Evolutionary conservation across 2,888 invertebrate genomes (phyloP), one percentile per base, ranked within the genome.

Genomic region (Glyphotaelius pellucidus): DNA sequence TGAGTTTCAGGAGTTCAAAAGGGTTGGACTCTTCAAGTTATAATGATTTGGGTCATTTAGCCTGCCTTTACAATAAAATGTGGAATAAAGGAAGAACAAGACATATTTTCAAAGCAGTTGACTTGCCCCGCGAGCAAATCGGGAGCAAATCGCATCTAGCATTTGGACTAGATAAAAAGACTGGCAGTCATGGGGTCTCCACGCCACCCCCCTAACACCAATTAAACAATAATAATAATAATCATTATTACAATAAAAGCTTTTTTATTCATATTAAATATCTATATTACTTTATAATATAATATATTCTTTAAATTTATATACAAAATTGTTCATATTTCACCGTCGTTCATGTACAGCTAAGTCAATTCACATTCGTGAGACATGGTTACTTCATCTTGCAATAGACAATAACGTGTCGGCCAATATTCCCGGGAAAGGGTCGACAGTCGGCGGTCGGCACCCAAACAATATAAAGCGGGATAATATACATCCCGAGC

Each of bases 281-380:
- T 90, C 92, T 92, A 92, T 92, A 88, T 87, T 90, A 86, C 84
- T 90, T 88, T 91, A 90, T 84, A 87, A 90, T 84, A 87, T 88
- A 91, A 90, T 32, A 89, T 89, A 89, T 89, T 80, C 83, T 90
- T 90, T 91, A 91, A 90, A 92, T 90, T 67, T 92, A 92, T 92
- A 87, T 92, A 92, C 90, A 92, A 90, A 92, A 86, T 90, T 92
- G 90, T 92, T 81, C 90, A 80, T 92, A 90, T 80, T 81, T 91
- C 80, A 67, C 80, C 90, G 86, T 80, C 88, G 79, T 89, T 38
- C 32, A 89, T 35, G 87, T 87, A 80, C 88, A 89, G 31, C 79
- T 19, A 79, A 87, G 87, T 87, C 87, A 87, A 84, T 67, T 83
- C 35, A 83, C 35, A 32, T 83, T n/a, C 12, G 83, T 83, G 83